These are phyloP conservation scores for Leptosomus discolor DNA, from an alignment of 2,113 vertebrate genomes.

Conservation along the genomic window DNA sequence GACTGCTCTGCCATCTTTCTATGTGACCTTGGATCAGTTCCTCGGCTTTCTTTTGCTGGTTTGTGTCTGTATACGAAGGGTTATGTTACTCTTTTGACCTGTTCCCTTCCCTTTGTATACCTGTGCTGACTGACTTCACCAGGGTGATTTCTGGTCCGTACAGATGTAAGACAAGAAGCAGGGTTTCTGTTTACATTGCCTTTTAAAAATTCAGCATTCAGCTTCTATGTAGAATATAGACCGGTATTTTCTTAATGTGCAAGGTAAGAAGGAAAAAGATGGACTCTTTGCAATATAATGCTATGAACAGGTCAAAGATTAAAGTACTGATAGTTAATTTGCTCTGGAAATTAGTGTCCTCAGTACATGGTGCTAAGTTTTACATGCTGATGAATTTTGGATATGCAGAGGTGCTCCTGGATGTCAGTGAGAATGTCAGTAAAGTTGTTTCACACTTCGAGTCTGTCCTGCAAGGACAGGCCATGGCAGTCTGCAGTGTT, in stretches of 20 bases:
- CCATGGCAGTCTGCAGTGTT: neutral
- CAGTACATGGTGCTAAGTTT: neutral
- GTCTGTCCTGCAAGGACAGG: conserved; percentile 18
- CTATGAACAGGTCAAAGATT: neutral
- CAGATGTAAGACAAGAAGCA: neutral
- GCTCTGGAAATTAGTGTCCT: neutral
- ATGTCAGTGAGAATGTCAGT: neutral
- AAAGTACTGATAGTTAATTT: neutral
- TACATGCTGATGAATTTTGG: neutral
- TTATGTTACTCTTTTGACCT: neutral
- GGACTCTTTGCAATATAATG: neutral
- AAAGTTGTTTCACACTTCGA: neutral
- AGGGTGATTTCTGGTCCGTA: neutral
- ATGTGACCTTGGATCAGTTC: neutral
- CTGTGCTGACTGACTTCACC: neutral
- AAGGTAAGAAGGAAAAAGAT: neutral
- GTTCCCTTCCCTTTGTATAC: neutral
- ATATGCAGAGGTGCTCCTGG: neutral
- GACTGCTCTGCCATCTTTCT: neutral
- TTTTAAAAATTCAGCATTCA: neutral
- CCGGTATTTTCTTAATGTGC: neutral
- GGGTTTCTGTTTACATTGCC: neutral
- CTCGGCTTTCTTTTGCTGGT: neutral
- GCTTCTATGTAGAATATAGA: neutral
- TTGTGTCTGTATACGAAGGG: accelerated